Conservation (phyloP, 2,888 invertebrate species). For the Baronia brevicornis region DNA sequence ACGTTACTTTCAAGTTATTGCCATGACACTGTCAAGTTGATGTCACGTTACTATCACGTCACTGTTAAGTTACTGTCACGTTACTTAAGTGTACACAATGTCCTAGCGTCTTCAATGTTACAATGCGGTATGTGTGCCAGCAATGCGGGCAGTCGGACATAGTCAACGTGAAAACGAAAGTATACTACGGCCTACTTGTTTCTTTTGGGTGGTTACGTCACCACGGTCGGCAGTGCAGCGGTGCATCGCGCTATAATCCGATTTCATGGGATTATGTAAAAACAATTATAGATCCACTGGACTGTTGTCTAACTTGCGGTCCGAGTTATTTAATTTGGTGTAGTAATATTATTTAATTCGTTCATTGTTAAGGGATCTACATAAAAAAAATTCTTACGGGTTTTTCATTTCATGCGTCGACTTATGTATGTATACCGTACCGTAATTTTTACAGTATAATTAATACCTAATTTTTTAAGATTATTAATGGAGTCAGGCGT, state of each 20-base stretch:
- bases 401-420: too few species aligned
- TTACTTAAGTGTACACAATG: slow-evolving; percentile 7
- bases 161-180: slow-evolving; percentile 53
- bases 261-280: slow-evolving; percentile 11
- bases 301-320: slow-evolving; percentile 2
- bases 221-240: slow-evolving; percentile 29
- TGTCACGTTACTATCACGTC: too few species aligned
- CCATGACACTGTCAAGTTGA: too few species aligned
- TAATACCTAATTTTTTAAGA: too few species aligned
- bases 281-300: neutral
- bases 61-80: too few species aligned
- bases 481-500: too few species aligned
- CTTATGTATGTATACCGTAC: too few species aligned
- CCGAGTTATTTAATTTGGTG: neutral
- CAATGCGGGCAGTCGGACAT: slow-evolving; percentile 30
- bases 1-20: too few species aligned
- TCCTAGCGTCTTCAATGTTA: slow-evolving; percentile 13
- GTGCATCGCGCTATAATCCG: slow-evolving; percentile 25
- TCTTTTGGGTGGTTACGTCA: slow-evolving; percentile 47
- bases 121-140: slow-evolving; percentile 21
- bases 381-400: too few species aligned
- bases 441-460: too few species aligned
- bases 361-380: too few species aligned
- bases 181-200: slow-evolving; percentile 49
- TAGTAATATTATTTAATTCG: neutral